phyloP scores from a whole-genome alignment of 2,888 invertebrate genomes.

The Molanna angustata region DNA sequence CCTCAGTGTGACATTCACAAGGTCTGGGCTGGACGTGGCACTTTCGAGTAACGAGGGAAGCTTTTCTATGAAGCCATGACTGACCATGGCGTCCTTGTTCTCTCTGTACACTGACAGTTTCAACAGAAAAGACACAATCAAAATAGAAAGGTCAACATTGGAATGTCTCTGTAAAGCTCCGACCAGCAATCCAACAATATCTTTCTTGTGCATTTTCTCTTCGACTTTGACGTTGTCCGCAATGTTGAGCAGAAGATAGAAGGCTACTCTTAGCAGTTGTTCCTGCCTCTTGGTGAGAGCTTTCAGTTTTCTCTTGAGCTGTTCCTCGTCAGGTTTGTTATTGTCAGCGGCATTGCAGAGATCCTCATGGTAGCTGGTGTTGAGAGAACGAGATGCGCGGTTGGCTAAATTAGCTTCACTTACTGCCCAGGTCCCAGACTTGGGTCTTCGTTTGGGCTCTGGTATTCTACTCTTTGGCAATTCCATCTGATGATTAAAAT shows the following conservation, averaged over 20 bases:
- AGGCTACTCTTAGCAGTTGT: conserved; percentile 84
- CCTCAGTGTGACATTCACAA: conserved; percentile 81
- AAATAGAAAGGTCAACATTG: conserved; percentile 83
- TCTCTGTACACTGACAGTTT: conserved; percentile 92
- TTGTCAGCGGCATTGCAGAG: conserved; percentile 52
- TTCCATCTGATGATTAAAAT: too few species aligned
- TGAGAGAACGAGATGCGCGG: conserved; percentile 59
- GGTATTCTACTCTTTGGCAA: conserved; percentile 68
- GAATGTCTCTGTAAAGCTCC: conserved; percentile 83
- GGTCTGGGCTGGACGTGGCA: conserved; percentile 59
- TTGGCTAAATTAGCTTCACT: conserved; percentile 48
- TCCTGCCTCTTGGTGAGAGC: conserved; percentile 90
- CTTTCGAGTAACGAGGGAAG: conserved; percentile 74
- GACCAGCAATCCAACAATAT: conserved; percentile 82
- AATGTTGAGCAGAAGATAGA: conserved; percentile 90
- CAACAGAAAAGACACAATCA: conserved; percentile 91
- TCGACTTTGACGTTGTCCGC: conserved; percentile 94
- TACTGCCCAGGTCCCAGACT: conserved; percentile 70
- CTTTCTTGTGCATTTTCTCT: conserved; percentile 95
- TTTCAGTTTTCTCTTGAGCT: conserved; percentile 71
- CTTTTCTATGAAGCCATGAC: conserved; percentile 77
- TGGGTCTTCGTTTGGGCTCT: conserved; percentile 70
- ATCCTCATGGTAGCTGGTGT: conserved; percentile 69
- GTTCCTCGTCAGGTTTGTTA: conserved; percentile 69
- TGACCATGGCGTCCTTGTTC: conserved; percentile 91